A percentile compares a stretch with the other conserved stretches of the same genome.
phyloP scores from a whole-genome alignment of 2,113 vertebrate species.

The Seriola aureovittata region DNA sequence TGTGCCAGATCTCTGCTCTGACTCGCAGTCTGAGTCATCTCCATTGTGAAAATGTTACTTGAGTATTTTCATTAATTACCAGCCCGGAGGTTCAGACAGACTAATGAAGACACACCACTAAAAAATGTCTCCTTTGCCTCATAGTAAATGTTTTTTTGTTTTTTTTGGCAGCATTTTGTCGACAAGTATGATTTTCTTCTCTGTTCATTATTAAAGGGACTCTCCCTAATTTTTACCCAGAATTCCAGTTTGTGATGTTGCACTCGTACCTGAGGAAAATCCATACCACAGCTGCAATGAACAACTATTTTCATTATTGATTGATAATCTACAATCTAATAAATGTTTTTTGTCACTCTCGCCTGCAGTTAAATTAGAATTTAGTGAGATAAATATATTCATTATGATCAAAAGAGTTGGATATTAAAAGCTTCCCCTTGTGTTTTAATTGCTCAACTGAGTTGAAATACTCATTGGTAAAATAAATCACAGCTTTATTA shows the following conservation, averaged over 20 bases:
- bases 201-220: too few relatives aligned
- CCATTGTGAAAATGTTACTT: conserved; percentile 23
- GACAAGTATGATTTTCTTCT: background rate
- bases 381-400: background rate
- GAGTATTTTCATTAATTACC: conserved; percentile 40
- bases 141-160: background rate
- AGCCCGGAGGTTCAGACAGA: conserved; percentile 10
- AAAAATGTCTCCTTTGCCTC: background rate
- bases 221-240: background rate
- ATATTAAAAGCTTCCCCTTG: background rate
- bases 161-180: background rate
- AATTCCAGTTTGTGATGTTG: background rate
- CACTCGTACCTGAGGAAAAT: background rate
- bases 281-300: background rate
- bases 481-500: conserved; percentile 32
- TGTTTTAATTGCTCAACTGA: background rate
- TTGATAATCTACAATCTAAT: background rate
- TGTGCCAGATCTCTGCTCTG: conserved; percentile 13
- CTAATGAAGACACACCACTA: background rate
- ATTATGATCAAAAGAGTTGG: background rate
- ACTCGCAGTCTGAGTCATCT: conserved; percentile 23
- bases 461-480: conserved; percentile 15
- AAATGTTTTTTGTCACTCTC: background rate
- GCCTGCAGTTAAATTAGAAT: background rate
- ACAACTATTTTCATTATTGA: background rate